These are phyloP conservation scores for Sceliomorpha sp. DNA, from an alignment of 2,888 invertebrate species.

Conservation along the genomic window DNA sequence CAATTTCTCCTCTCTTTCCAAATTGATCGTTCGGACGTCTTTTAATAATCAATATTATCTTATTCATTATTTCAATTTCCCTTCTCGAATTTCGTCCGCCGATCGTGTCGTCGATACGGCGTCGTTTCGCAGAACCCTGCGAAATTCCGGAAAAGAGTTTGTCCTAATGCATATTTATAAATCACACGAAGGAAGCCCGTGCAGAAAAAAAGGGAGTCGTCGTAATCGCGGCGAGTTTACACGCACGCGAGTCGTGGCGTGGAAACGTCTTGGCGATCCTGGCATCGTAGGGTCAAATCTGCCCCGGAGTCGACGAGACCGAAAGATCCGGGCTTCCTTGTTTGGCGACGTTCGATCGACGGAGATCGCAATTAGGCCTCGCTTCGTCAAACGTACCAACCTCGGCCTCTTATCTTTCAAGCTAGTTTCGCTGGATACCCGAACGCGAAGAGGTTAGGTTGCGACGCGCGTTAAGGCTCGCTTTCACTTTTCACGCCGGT, in stretches of 20 bases:
- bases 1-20: too few species aligned
- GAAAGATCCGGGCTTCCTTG: conserved; percentile 65
- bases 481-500: conserved; percentile 46
- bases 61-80: too few species aligned
- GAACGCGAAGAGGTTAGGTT: conserved; percentile 34
- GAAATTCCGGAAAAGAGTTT: too few species aligned
- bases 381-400: conserved; percentile 66
- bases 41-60: too few species aligned
- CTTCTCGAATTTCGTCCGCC: too few species aligned
- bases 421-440: conserved; percentile 46
- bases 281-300: conserved; percentile 52
- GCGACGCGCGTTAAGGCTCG: conserved; percentile 44
- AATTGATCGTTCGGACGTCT: too few species aligned
- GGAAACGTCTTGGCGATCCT: conserved; percentile 37
- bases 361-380: conserved; percentile 67
- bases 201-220: conserved; percentile 4
- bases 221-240: too few species aligned
- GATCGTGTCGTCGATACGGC: too few species aligned
- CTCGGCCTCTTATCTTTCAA: conserved; percentile 50
- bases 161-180: conserved; percentile 37
- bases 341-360: too few species aligned
- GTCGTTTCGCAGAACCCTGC: too few species aligned
- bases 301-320: conserved; percentile 35
- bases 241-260: conserved; percentile 45
- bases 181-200: conserved; percentile 14